These are phyloP conservation scores for Drosophila santomea DNA, from an alignment of 1,140 invertebrate species.

Conservation along the genomic window DNA sequence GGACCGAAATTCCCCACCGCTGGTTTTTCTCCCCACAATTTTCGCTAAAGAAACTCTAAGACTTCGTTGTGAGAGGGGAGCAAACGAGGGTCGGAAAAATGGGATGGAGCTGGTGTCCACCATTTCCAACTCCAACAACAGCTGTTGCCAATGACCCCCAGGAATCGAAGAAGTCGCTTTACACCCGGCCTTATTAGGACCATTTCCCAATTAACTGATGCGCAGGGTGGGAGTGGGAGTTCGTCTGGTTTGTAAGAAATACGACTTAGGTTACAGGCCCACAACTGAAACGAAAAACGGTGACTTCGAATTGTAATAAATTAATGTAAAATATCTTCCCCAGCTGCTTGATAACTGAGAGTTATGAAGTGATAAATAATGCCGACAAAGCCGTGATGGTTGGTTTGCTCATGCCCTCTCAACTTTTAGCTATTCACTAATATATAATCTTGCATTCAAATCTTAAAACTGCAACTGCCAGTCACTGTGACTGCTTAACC, in stretches of 20 bases:
- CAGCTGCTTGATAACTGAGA: neutral
- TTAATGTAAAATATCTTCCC: too few relatives aligned
- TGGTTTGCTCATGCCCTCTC: too few relatives aligned
- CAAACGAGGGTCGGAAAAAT: neutral
- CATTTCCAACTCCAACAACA: conserved; percentile 20
- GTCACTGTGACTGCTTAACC: conserved; percentile 7
- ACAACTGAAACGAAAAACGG: neutral
- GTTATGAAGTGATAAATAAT: neutral
- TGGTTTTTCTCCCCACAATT: neutral
- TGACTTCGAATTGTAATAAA: too few relatives aligned
- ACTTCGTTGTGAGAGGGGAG: conserved; percentile 44
- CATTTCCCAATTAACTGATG: conserved; percentile 13
- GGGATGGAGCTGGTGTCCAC: too few relatives aligned
- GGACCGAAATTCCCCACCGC: neutral
- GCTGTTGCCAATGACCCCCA: conserved; percentile 39
- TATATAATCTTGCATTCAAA: neutral
- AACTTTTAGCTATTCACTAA: neutral
- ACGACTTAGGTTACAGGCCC: conserved; percentile 11
- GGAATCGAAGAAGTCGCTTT: conserved; percentile 37
- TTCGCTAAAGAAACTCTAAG: conserved; percentile 59
- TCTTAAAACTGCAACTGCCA: neutral
- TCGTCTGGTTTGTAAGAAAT: conserved; percentile 4
- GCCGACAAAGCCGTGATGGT: too few relatives aligned
- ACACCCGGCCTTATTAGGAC: conserved; percentile 39
- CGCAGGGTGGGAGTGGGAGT: neutral